phyloP scores from a whole-genome alignment of 37 sponge, comb jelly and placozoan genomes.

The Mnemiopsis leidyi region DNA sequence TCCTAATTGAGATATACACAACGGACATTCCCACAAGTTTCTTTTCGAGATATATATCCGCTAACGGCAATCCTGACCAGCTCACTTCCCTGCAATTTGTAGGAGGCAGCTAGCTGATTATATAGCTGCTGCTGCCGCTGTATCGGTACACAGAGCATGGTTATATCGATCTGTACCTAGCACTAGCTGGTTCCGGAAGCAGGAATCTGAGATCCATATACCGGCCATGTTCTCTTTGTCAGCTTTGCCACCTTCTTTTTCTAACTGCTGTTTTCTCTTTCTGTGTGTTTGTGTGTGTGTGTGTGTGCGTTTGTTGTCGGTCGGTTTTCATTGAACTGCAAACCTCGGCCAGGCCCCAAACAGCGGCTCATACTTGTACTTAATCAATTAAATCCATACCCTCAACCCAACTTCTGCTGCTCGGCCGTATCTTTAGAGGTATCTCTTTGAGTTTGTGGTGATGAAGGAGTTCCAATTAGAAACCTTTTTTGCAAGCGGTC shows the following conservation, averaged over 20 bases:
- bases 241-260: neutral
- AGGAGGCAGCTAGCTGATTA: no score
- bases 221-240: neutral
- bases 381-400: neutral
- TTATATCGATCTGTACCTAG: neutral
- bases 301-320: neutral
- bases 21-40: no score
- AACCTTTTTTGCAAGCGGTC: neutral
- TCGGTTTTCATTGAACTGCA: neutral
- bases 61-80: no score
- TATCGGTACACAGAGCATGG: neutral
- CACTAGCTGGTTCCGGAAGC: neutral
- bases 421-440: neutral
- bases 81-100: no score
- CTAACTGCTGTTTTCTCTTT: neutral
- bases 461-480: neutral
- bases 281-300: neutral
- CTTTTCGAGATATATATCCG: no score
- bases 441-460: neutral
- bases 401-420: neutral
- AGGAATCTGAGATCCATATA: neutral
- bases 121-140: neutral
- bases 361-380: neutral
- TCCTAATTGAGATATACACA: no score
- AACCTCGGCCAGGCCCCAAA: neutral